Evolutionary conservation across 2,113 vertebrate species (phyloP).

Genomic region (Marcusenius ussheri): DNA sequence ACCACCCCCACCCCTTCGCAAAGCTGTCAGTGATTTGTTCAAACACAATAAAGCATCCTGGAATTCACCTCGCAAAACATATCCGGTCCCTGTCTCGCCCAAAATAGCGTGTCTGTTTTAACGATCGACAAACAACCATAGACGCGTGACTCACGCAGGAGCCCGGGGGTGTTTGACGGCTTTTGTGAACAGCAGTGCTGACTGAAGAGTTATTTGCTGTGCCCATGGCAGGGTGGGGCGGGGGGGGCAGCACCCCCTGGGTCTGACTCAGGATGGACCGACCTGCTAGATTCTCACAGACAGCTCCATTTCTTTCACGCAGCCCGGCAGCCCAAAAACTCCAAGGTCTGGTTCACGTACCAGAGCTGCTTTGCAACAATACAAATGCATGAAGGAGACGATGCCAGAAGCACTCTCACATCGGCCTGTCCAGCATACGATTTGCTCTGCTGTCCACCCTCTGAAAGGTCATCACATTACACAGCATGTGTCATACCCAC

Average conservation of each 20-base stretch:
- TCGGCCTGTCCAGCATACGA: background rate
- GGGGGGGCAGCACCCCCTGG: background rate
- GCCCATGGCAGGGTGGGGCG: background rate
- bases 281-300: background rate
- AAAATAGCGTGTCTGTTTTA: constrained; percentile 6
- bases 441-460: background rate
- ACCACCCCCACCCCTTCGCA: background rate
- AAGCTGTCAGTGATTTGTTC: constrained; percentile 1
- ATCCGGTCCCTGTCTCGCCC: background rate
- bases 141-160: background rate
- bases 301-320: background rate
- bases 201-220: background rate
- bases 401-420: background rate
- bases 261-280: background rate
- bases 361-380: background rate
- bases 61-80: constrained; percentile 12
- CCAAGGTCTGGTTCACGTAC: background rate
- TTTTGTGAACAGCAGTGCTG: background rate
- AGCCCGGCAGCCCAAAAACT: background rate
- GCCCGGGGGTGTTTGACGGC: background rate
- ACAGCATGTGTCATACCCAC: background rate
- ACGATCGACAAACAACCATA: background rate
- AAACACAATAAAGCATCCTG: constrained; percentile 10
- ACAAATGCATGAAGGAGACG: background rate
- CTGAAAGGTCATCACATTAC: background rate